Evolutionary conservation across 2,888 invertebrate species (phyloP).

Genomic region (Pardosa pseudoannulata): DNA sequence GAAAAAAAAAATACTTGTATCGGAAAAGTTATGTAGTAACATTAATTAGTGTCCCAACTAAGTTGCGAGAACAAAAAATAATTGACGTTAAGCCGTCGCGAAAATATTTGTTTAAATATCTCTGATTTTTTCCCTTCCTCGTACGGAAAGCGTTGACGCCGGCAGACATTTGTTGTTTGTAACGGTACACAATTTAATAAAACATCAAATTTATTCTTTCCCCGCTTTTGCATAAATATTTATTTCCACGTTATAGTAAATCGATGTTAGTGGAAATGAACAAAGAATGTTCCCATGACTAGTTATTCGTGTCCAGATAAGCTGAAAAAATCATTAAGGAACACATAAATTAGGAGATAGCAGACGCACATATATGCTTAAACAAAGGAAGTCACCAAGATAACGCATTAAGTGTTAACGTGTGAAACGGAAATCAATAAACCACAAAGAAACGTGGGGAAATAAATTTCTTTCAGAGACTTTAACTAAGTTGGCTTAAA

Average conservation of each 20-base stretch:
- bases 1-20: no score
- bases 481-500: neutral
- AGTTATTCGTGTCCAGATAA: neutral
- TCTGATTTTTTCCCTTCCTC: no score
- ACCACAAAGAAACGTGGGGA: slow-evolving; percentile 1
- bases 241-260: neutral
- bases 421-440: slow-evolving; percentile 53
- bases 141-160: no score
- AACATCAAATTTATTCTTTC: neutral
- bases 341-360: neutral
- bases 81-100: no score
- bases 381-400: neutral
- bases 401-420: slow-evolving; percentile 37
- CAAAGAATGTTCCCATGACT: neutral
- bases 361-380: neutral
- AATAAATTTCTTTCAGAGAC: neutral
- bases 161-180: no score
- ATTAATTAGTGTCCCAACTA: no score
- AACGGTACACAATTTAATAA: neutral
- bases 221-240: neutral
- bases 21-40: no score
- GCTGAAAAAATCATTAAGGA: slow-evolving; percentile 4
- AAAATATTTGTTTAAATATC: no score
- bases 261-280: neutral
- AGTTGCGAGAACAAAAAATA: no score